Conservation (phyloP, 2,888 invertebrate genomes). For the Eulithis testata region DNA sequence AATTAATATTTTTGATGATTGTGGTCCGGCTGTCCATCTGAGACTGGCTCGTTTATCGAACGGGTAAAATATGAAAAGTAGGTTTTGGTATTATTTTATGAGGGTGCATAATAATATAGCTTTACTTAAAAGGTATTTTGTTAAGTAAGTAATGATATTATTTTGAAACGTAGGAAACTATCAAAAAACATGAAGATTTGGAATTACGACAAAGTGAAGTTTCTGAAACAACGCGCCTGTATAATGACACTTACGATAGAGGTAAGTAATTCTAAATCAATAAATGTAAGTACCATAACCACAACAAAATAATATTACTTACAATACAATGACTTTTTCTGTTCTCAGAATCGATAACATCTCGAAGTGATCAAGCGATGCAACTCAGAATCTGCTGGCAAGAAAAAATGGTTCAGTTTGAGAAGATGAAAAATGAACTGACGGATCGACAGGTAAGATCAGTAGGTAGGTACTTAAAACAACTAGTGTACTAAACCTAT, state of each 20-base stretch:
- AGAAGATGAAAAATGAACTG: slow-evolving; percentile 67
- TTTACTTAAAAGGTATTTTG: background rate
- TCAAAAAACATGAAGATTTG: slow-evolving; percentile 59
- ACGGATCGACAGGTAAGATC: slow-evolving; percentile 62
- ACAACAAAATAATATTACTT: too few species aligned
- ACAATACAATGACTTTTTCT: too few species aligned
- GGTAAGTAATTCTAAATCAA: slow-evolving; percentile 40
- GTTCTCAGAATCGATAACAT: slow-evolving; percentile 54
- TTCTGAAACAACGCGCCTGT: slow-evolving; percentile 35
- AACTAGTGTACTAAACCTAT: too few species aligned
- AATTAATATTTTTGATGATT: too few species aligned
- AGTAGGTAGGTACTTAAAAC: too few species aligned
- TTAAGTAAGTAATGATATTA: background rate
- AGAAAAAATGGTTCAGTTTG: slow-evolving; percentile 61
- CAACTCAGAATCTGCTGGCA: slow-evolving; percentile 63
- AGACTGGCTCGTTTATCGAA: too few species aligned
- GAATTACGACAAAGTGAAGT: slow-evolving; percentile 49
- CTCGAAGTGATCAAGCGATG: slow-evolving; percentile 50
- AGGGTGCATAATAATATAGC: background rate
- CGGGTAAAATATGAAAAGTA: too few species aligned
- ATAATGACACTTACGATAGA: slow-evolving; percentile 45
- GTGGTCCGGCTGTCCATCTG: too few species aligned
- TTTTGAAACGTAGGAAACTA: slow-evolving; percentile 54
- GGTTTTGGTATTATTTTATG: background rate
- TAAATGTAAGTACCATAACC: too few species aligned